Evolutionary conservation across 2,888 invertebrate species (phyloP), one percentile per base, ranked within the genome.

Genomic region (Campoplex capitator): DNA sequence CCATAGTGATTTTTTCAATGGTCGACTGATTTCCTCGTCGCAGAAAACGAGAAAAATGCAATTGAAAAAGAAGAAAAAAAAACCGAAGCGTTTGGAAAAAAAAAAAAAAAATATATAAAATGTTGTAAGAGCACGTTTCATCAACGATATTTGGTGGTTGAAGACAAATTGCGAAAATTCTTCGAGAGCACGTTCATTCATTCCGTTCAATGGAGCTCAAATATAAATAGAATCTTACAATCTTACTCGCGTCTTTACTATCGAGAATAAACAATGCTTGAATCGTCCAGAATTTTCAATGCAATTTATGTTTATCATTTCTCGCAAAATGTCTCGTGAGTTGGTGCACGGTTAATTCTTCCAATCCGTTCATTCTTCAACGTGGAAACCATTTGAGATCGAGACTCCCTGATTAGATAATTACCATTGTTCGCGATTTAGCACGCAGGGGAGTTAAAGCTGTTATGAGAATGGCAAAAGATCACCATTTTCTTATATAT

Each of bases 1-100:
- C 70, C 70, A 79, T 78, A 79, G 68, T 65, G 71, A 76, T 86
- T 86, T 82, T 85, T 79, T 86, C 79, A 86, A 86, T 80, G 86
- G 74, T 83, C 83, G 86, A 79, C 70, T 83, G 86, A 86, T 48
- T 83, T 79, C 79, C 79, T 73, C 58, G 58, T 83, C 54, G 28
- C 62, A 58, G 23, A 70, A 67, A 75, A 58, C 32, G 73, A 75
- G 51, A 67, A 58, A 81, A 78, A 82, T 75, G 58, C 35, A 65
- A 77, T 23, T 28, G 51, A 42, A 75, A 58, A 58, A 58, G 73
- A 75, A 23, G 0, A 23, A 23, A 23, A 23, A 23, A 23, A 23
- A 28, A 35, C 2, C 38, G 54, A 56, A 48, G 78, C 68, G 28
- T 54, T 32, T 35, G 7, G 35, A 70, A 58, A 23, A 42, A 18